Evolutionary conservation across 2,888 invertebrate species (phyloP).

Genomic region (Acleris literana): DNA sequence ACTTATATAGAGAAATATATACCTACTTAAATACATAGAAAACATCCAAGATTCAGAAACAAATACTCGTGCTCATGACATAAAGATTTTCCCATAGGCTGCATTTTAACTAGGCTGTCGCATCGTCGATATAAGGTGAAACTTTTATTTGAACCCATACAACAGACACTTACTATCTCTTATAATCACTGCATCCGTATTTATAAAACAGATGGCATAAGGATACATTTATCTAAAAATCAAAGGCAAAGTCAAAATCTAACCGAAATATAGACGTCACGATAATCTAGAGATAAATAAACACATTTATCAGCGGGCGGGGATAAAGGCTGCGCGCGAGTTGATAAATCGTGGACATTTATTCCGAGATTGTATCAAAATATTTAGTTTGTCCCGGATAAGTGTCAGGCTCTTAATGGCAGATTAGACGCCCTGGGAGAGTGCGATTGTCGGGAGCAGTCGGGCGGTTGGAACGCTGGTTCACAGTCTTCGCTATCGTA

Average conservation of each 20-base stretch:
- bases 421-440: slow-evolving; percentile 61
- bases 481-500: neutral
- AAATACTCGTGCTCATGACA: no score
- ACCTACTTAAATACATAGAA: no score
- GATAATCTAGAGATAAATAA: slow-evolving; percentile 77
- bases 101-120: no score
- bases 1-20: no score
- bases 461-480: slow-evolving; percentile 43
- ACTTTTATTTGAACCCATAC: no score
- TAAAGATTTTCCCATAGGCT: no score
- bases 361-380: slow-evolving; percentile 81
- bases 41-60: no score
- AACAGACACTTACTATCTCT: no score
- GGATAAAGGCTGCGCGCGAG: slow-evolving; percentile 54
- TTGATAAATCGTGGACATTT: slow-evolving; percentile 80
- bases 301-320: slow-evolving; percentile 64
- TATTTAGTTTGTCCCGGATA: slow-evolving; percentile 77
- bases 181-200: neutral
- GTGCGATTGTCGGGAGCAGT: slow-evolving; percentile 45
- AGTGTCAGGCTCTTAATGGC: slow-evolving; percentile 72
- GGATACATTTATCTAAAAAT: slow-evolving; percentile 30
- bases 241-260: slow-evolving; percentile 54
- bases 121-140: no score
- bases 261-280: slow-evolving; percentile 70
- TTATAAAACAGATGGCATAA: neutral